Percentiles rank a stretch among this genome's conserved stretches.
Conservation (phyloP, 2,797 vertebrate genomes). For the Pangasius larnaudii region DNA sequence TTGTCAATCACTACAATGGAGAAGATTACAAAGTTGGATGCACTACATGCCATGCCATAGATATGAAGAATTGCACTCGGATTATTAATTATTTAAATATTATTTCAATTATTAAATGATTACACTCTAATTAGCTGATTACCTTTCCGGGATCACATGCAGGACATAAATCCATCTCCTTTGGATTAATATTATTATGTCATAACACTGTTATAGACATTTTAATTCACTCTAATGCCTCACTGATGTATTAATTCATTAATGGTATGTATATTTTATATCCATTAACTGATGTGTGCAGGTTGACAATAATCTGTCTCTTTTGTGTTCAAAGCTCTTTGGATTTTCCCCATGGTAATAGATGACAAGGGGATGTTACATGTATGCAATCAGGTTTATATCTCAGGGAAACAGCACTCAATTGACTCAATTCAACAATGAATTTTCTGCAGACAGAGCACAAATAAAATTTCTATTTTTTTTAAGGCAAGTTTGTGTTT, state of each 20-base stretch:
- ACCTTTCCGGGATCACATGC: background rate
- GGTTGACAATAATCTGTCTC: background rate
- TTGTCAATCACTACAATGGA: too few relatives aligned
- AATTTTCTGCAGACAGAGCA: background rate
- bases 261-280: background rate
- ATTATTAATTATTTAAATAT: background rate
- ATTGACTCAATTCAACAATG: background rate
- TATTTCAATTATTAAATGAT: background rate
- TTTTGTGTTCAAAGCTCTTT: background rate
- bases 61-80: too few relatives aligned
- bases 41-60: too few relatives aligned
- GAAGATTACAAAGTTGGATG: too few relatives aligned
- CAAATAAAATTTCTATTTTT: background rate
- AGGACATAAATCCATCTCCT: background rate
- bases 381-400: background rate
- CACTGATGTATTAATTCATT: background rate
- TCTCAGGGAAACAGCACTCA: background rate
- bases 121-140: background rate
- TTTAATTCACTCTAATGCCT: background rate
- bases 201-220: background rate
- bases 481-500: background rate
- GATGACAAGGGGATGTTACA: background rate
- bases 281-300: background rate
- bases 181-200: background rate
- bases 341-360: background rate